phyloP scores from a whole-genome alignment of 2,797 vertebrate species.

The Eulemur coronatus region DNA sequence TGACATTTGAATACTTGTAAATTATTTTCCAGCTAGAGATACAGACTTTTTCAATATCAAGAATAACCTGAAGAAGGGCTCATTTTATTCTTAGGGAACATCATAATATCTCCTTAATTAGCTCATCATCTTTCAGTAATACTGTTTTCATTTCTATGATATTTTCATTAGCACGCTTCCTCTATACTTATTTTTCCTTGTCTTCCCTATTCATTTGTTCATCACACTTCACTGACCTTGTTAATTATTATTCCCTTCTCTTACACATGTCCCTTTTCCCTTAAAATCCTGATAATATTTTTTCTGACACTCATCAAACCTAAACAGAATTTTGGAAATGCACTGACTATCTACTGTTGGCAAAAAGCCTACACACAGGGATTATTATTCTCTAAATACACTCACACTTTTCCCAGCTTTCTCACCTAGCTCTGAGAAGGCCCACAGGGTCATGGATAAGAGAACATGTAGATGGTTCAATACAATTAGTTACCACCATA shows the following conservation, averaged over 20 bases:
- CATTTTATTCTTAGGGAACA: not conserved
- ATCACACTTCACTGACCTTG: not conserved
- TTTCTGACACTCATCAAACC: conserved; percentile 8
- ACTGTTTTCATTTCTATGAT: not conserved
- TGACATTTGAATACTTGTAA: conserved; percentile 13
- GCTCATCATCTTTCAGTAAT: not conserved
- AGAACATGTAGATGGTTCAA: not conserved
- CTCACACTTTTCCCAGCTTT: not conserved
- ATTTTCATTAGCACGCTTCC: not conserved
- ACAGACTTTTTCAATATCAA: not conserved
- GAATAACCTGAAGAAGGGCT: not conserved
- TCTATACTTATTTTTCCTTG: not conserved
- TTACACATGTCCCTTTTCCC: not conserved
- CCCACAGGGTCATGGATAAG: not conserved
- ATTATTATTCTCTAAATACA: not conserved
- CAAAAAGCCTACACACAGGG: not conserved
- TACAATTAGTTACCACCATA: not conserved
- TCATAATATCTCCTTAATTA: not conserved
- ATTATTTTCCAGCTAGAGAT: not conserved
- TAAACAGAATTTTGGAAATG: conserved; percentile 11
- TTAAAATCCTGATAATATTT: not conserved
- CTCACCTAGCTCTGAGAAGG: not conserved
- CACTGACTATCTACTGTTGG: not conserved
- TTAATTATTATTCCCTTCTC: conserved; percentile 37
- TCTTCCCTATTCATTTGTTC: not conserved